These are phyloP conservation scores for Drosophila nigricruria DNA, from an alignment of 2,888 invertebrate species.

Conservation along the genomic window DNA sequence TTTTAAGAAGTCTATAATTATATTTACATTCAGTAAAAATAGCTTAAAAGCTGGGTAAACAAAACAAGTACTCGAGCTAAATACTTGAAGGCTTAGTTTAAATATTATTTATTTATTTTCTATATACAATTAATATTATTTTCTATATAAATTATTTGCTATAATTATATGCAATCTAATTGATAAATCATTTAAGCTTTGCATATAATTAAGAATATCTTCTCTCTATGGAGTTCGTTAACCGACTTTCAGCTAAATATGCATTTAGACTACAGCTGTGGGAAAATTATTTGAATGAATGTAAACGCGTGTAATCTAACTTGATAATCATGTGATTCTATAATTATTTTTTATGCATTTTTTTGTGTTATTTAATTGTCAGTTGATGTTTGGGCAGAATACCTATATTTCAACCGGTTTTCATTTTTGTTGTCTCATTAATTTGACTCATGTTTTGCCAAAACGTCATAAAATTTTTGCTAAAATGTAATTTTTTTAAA, in stretches of 20 bases:
- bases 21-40: slow-evolving; percentile 9
- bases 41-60: neutral
- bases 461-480: slow-evolving; percentile 7
- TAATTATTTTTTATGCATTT: slow-evolving; percentile 10
- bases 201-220: neutral
- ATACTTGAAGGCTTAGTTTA: neutral
- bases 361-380: slow-evolving; percentile 3
- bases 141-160: neutral
- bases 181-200: neutral
- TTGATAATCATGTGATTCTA: slow-evolving; percentile 23
- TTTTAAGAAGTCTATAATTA: slow-evolving; percentile 4
- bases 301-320: neutral
- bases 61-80: neutral
- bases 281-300: slow-evolving; percentile 3
- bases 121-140: neutral
- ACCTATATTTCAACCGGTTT: slow-evolving; percentile 28
- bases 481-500: slow-evolving; percentile 1
- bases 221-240: neutral
- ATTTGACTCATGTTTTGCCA: slow-evolving; percentile 19
- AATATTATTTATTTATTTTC: neutral
- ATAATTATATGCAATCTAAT: neutral
- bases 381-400: slow-evolving; percentile 1
- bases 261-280: neutral
- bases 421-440: slow-evolving; percentile 17
- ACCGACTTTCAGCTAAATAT: neutral